Percentiles rank a stretch among this genome's conserved stretches.
phyloP scores from a whole-genome alignment of 1,140 invertebrate genomes.

The Oreohelix idahoensis region DNA sequence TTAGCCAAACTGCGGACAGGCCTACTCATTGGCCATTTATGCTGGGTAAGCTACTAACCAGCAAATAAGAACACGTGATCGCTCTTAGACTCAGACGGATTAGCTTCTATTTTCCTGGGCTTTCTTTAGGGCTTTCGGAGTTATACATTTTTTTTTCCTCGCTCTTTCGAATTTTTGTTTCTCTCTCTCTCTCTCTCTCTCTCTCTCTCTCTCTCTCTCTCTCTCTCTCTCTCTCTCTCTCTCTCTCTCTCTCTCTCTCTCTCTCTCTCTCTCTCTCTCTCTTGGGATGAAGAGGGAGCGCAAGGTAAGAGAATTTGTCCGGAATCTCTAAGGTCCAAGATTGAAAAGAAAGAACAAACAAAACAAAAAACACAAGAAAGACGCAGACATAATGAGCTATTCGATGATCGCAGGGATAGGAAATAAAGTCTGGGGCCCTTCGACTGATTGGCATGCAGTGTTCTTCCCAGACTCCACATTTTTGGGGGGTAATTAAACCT shows the following conservation, averaged over 20 bases:
- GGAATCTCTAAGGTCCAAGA: background rate
- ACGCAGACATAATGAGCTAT: background rate
- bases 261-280: background rate
- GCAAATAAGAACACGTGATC: background rate
- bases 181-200: too few relatives aligned
- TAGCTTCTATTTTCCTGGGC: background rate
- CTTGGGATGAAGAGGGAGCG: background rate
- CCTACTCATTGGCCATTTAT: background rate
- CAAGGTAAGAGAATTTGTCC: background rate
- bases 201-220: constrained; percentile 13
- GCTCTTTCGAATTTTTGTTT: too few relatives aligned
- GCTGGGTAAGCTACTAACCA: background rate
- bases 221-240: constrained; percentile 35
- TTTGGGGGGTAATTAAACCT: background rate
- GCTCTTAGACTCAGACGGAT: constrained; percentile 1
- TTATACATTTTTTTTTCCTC: background rate
- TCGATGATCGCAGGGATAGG: background rate
- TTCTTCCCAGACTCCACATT: background rate
- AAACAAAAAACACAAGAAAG: background rate
- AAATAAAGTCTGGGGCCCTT: background rate
- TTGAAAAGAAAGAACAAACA: background rate
- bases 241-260: constrained; percentile 18
- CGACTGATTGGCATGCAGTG: background rate
- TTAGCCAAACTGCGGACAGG: background rate
- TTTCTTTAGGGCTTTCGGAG: background rate